These are phyloP conservation scores for Ochropleura leucogaster DNA, from an alignment of 2,888 invertebrate species.

Conservation along the genomic window DNA sequence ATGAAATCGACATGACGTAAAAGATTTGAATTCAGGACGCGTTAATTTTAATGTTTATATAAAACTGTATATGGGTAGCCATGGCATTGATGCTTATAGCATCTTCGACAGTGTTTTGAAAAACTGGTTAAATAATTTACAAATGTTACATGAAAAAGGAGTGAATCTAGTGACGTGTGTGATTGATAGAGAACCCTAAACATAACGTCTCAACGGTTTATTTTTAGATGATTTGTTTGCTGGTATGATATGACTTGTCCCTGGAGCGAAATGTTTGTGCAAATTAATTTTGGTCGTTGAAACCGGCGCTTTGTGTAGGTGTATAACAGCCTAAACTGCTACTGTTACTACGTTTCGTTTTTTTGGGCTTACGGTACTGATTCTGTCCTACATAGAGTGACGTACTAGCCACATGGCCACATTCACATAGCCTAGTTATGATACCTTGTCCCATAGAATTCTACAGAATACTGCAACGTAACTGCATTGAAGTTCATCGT, in stretches of 20 bases:
- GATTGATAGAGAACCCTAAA: constrained; percentile 50
- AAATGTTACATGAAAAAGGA: constrained; percentile 12
- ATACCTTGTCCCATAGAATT: constrained; percentile 26
- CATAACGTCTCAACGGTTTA: constrained; percentile 24
- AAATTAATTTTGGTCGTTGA: constrained; percentile 31
- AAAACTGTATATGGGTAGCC: constrained; percentile 63
- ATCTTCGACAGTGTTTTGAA: constrained; percentile 8
- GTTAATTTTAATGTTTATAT: constrained; percentile 74
- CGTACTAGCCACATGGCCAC: constrained; percentile 1
- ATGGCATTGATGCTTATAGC: constrained; percentile 32
- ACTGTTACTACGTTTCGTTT: constrained; percentile 11
- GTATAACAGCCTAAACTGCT: constrained; percentile 20
- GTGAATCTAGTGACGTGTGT: constrained; percentile 28
- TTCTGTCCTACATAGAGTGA: constrained; percentile 10
- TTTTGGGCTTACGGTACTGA: constrained; percentile 4
- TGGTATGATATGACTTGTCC: constrained; percentile 33
- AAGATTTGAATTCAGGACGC: constrained; percentile 73
- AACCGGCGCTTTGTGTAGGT: constrained; percentile 37
- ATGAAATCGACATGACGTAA: constrained; percentile 71
- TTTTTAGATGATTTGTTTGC: constrained; percentile 46
- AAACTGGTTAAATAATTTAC: constrained; percentile 1
- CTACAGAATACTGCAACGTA: constrained; percentile 61
- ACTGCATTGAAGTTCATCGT: constrained; percentile 64
- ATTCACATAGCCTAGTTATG: constrained; percentile 27
- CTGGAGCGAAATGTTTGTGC: constrained; percentile 35